A percentile compares a stretch with the other conserved stretches of the same genome.
Conservation (phyloP, 2,888 invertebrate species). For the Polymixis lichenea region DNA sequence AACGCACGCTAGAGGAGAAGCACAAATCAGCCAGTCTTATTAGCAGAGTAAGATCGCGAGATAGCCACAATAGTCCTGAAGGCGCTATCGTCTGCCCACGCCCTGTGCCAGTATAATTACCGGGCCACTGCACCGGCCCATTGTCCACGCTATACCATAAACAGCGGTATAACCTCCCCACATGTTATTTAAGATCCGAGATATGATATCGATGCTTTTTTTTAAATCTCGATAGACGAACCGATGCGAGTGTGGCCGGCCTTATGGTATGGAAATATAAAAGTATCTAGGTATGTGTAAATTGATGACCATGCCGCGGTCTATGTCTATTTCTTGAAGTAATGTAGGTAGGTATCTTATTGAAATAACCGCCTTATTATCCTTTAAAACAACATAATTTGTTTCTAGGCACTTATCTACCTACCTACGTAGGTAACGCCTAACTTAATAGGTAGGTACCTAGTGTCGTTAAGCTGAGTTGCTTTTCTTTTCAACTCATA, state of each 20-base stretch:
- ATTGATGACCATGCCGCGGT: neutral
- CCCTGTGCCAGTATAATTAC: constrained; percentile 70
- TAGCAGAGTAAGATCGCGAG: constrained; percentile 76
- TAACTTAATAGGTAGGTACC: neutral
- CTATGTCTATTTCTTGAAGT: neutral
- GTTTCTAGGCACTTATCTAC: neutral
- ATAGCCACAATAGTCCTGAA: constrained; percentile 72
- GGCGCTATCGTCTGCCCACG: constrained; percentile 63
- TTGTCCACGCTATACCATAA: constrained; percentile 73
- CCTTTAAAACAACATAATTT: neutral
- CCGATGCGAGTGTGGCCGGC: neutral
- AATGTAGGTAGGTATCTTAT: neutral
- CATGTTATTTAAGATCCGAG: constrained; percentile 64
- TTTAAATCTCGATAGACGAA: constrained; percentile 22
- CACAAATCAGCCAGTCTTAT: constrained; percentile 76
- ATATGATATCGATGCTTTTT: constrained; percentile 57
- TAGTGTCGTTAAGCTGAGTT: no score
- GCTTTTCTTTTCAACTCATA: no score
- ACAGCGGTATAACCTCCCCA: constrained; percentile 58
- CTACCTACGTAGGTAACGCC: neutral
- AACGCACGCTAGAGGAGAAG: constrained; percentile 40
- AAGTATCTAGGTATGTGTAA: neutral
- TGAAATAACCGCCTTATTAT: no score
- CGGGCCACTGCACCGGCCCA: constrained; percentile 61
- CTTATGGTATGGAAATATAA: neutral